Conservation (phyloP, 2,797 vertebrate genomes). For the Periparus ater region DNA sequence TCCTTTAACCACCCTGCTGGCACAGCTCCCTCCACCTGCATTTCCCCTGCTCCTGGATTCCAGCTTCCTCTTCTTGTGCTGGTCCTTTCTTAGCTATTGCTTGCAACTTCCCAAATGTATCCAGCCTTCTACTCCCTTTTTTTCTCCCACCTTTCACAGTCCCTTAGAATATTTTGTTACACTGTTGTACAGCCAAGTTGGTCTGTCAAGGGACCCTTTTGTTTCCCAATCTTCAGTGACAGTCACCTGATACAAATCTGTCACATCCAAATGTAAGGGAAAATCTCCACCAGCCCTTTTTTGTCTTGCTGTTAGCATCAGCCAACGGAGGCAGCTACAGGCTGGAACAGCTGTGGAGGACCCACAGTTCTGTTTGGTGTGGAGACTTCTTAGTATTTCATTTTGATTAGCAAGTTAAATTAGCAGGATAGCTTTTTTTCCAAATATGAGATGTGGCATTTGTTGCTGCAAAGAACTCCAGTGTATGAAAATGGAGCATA, state of each 20-base stretch:
- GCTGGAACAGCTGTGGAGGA: not conserved
- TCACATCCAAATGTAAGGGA: not conserved
- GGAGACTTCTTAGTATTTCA: not conserved
- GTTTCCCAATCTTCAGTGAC: not conserved
- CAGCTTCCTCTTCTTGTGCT: not conserved
- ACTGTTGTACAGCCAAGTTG: not conserved
- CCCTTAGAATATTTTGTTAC: not conserved
- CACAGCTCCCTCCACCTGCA: not conserved
- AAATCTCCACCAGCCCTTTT: not conserved
- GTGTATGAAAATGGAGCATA: not conserved
- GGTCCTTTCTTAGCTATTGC: not conserved
- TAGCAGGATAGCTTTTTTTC: not conserved
- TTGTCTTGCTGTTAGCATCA: not conserved
- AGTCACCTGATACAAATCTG: too few species aligned
- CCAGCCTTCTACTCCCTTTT: not conserved
- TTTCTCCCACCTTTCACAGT: not conserved
- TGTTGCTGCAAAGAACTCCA: not conserved
- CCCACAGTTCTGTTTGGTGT: not conserved
- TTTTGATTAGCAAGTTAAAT: not conserved
- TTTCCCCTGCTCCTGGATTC: not conserved
- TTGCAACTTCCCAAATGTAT: not conserved
- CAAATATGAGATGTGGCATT: not conserved
- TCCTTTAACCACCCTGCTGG: rapidly evolving
- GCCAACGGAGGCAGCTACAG: not conserved
- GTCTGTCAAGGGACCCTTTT: not conserved